These are phyloP conservation scores for Phaonia tiefii DNA, from an alignment of 2,888 invertebrate species.

Conservation along the genomic window DNA sequence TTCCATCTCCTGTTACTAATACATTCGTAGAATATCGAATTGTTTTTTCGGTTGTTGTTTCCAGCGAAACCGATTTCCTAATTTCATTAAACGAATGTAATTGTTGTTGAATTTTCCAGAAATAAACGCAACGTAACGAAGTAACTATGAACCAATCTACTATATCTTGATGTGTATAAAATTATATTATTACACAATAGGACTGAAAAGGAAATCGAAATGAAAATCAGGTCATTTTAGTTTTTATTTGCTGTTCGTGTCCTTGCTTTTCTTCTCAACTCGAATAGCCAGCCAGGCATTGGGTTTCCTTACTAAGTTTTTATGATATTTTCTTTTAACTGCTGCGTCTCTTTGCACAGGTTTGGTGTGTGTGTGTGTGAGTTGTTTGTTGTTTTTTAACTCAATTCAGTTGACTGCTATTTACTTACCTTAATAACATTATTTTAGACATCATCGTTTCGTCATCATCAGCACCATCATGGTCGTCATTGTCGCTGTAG, in stretches of 20 bases:
- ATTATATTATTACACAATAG: conserved; percentile 53
- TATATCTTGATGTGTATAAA: conserved; percentile 45
- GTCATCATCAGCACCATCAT: conserved; percentile 34
- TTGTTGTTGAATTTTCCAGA: conserved; percentile 2
- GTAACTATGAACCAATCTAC: background rate
- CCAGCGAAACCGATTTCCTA: conserved; percentile 25
- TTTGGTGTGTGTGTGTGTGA: too few relatives aligned
- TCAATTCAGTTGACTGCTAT: conserved; percentile 61
- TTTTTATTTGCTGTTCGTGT: conserved; percentile 54
- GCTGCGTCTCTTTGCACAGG: background rate
- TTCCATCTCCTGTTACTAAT: background rate
- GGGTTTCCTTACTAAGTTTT: background rate
- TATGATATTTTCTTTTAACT: background rate
- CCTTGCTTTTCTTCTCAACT: too few relatives aligned
- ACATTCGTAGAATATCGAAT: conserved; percentile 5
- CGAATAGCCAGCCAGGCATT: background rate
- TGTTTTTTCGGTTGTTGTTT: too few relatives aligned
- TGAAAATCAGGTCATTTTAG: conserved; percentile 63
- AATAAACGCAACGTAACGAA: conserved; percentile 9
- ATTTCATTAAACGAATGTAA: conserved; percentile 30
- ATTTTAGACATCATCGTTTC: conserved; percentile 57
- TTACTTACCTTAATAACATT: conserved; percentile 66
- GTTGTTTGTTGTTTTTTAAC: conserved; percentile 46
- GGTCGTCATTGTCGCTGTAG: conserved; percentile 17
- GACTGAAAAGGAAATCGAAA: conserved; percentile 46